Conservation (phyloP, 2,888 invertebrate species). For the Sarcophaga subvicina region DNA sequence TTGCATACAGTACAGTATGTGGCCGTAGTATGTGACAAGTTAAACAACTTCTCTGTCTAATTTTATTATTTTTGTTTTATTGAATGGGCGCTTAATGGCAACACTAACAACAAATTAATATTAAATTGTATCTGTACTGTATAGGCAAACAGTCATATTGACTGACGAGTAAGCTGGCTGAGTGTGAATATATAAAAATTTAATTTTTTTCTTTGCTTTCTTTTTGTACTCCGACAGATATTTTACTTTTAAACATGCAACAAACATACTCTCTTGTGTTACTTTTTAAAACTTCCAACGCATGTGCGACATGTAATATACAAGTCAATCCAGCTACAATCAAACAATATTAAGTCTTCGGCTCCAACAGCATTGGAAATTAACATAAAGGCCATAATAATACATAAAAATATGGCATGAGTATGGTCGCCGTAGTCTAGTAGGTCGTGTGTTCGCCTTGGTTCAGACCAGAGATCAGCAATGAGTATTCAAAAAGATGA, state of each 20-base stretch:
- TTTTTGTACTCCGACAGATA: not conserved
- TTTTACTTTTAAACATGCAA: conserved; percentile 13
- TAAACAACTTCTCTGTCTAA: conserved; percentile 53
- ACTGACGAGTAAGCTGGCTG: not conserved
- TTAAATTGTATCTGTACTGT: conserved; percentile 12
- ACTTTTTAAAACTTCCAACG: conserved; percentile 28
- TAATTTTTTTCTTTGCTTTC: conserved; percentile 16
- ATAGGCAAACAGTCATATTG: conserved; percentile 3
- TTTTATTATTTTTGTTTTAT: conserved; percentile 23
- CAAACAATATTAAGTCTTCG: not conserved
- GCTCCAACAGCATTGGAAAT: not conserved
- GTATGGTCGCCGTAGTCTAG: too few species aligned
- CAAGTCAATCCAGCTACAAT: not conserved
- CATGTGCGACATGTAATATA: conserved; percentile 25
- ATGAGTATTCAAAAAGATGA: too few species aligned
- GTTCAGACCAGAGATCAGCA: too few species aligned
- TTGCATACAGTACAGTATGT: too few species aligned
- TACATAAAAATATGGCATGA: too few species aligned
- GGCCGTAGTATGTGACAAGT: conserved; percentile 54
- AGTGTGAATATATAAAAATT: conserved; percentile 37
- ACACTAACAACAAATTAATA: conserved; percentile 15
- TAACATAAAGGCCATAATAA: not conserved
- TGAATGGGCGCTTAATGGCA: conserved; percentile 55
- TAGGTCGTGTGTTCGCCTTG: too few species aligned
- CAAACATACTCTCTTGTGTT: conserved; percentile 25